Percentiles rank a stretch among this genome's conserved stretches.
phyloP scores from a whole-genome alignment of 2,888 invertebrate species.

The Rhamnusium bicolor region DNA sequence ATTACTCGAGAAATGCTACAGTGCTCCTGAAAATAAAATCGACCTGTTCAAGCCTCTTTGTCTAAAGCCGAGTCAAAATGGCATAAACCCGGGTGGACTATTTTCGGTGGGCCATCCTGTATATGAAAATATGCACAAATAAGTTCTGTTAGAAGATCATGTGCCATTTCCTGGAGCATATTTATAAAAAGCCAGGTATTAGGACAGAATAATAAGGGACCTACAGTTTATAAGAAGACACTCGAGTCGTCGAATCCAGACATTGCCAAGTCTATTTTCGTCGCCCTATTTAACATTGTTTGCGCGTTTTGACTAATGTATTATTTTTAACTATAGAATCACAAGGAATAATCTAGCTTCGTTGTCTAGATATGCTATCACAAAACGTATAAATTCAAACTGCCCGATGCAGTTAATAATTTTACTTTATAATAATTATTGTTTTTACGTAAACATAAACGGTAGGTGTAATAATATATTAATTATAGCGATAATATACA shows the following conservation, averaged over 20 bases:
- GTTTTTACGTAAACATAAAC: too few species aligned
- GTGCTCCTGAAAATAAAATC: too few species aligned
- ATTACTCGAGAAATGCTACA: too few species aligned
- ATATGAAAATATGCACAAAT: neutral
- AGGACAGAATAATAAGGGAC: conserved; percentile 4
- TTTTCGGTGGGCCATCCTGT: too few species aligned
- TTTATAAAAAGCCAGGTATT: neutral
- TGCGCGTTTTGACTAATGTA: conserved; percentile 65
- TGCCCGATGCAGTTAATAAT: neutral
- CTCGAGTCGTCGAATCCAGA: conserved; percentile 43
- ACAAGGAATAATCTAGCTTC: conserved; percentile 35
- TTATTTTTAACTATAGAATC: conserved; percentile 63
- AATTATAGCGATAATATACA: too few species aligned
- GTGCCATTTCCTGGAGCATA: neutral
- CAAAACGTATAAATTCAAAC: neutral
- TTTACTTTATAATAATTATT: too few species aligned
- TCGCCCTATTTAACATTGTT: conserved; percentile 67
- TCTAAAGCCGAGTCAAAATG: too few species aligned
- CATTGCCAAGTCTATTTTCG: conserved; percentile 67
- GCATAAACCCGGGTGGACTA: too few species aligned
- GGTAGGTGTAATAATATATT: too few species aligned
- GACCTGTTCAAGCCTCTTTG: too few species aligned
- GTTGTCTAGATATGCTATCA: conserved; percentile 13
- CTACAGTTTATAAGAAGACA: conserved; percentile 36
- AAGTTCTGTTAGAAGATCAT: neutral